Conservation (phyloP, 2,888 invertebrate genomes). For the Dryobota labecula region DNA sequence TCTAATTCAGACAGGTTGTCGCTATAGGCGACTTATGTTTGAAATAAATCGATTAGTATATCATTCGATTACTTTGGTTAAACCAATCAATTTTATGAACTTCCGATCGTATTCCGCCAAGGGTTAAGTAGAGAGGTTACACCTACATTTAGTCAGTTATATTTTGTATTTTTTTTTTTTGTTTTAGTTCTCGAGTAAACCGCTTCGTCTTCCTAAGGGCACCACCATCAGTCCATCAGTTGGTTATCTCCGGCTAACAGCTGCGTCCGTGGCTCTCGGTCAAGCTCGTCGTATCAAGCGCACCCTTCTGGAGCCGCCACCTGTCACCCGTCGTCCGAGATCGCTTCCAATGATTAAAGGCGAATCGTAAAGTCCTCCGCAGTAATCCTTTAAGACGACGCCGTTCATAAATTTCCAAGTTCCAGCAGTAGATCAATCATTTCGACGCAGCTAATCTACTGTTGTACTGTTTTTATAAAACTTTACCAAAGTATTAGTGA, state of each 20-base stretch:
- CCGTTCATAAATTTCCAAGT: constrained; percentile 48
- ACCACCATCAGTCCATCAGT: no score
- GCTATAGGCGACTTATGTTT: not conserved
- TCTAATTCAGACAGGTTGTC: constrained; percentile 14
- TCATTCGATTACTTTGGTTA: not conserved
- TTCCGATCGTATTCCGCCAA: not conserved
- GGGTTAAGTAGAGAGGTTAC: not conserved
- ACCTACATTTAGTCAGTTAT: not conserved
- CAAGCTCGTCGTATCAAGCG: not conserved
- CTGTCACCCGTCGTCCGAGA: constrained; percentile 1
- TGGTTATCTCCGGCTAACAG: constrained; percentile 13
- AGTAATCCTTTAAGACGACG: constrained; percentile 33
- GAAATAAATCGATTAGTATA: not conserved
- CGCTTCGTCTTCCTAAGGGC: no score
- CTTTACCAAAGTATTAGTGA: constrained; percentile 16
- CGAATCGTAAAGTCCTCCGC: constrained; percentile 15
- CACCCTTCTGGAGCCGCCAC: not conserved
- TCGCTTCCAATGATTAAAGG: constrained; percentile 24
- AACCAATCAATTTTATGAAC: not conserved
- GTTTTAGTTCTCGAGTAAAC: not conserved
- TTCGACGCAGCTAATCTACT: constrained; percentile 35
- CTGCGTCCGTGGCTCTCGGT: not conserved
- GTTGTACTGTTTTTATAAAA: constrained; percentile 27
- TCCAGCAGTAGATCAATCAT: constrained; percentile 51
- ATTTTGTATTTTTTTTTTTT: not conserved